A percentile compares a stretch with the other conserved stretches of the same genome.
Conservation (phyloP, 2,797 vertebrate genomes). For the Manis pentadactyla region DNA sequence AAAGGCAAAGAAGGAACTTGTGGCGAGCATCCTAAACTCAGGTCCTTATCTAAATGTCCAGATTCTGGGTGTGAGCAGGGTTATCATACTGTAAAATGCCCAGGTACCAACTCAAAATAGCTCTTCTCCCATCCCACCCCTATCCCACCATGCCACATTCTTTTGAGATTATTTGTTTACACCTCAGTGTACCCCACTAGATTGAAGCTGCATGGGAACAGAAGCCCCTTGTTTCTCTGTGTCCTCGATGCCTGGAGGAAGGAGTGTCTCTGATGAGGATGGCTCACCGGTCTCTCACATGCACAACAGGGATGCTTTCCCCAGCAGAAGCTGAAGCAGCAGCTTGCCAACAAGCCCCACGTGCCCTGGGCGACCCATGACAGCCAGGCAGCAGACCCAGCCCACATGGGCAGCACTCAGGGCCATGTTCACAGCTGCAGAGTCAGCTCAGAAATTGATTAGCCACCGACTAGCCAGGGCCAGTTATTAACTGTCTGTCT, state of each 20-base stretch:
- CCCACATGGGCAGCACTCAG: not conserved
- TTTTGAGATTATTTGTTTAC: constrained; percentile 30
- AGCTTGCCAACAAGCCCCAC: not conserved
- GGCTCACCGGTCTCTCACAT: not conserved
- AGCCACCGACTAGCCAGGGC: not conserved
- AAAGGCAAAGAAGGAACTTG: not conserved
- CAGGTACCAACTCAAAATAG: not conserved
- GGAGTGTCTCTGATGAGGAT: not conserved
- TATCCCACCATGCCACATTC: not conserved
- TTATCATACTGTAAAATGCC: not conserved
- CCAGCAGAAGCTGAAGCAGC: not conserved
- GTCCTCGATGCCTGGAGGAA: not conserved
- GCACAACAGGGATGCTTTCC: not conserved
- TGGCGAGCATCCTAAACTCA: not conserved
- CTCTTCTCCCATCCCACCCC: not conserved
- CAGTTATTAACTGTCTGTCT: not conserved
- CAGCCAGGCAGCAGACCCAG: not conserved
- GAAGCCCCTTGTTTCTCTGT: not conserved
- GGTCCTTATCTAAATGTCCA: not conserved
- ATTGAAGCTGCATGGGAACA: not conserved
- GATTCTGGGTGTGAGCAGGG: not conserved
- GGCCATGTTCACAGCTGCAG: not conserved
- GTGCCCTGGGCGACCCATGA: not conserved
- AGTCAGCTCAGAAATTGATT: not conserved
- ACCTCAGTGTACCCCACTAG: not conserved